Base-by-base conservation (phyloP, 2,888 invertebrate genomes). In the Drosophila recens region DNA sequence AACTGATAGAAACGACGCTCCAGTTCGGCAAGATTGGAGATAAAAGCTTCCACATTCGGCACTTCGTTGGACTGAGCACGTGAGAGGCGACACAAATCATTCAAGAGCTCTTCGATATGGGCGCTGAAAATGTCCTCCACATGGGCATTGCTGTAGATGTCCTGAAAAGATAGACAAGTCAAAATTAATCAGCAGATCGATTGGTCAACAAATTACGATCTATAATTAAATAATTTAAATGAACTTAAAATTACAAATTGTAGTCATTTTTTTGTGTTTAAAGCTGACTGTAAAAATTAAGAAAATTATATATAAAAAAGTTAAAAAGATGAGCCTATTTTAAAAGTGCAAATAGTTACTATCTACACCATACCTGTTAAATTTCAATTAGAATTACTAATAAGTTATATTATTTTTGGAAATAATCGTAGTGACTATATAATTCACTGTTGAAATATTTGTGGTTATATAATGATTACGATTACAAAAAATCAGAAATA, bases 1-100 rank as follows among this genome's bases (percentile, higher is more conserved):
- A 83, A 92, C 30, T 92, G 92, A 67, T 90, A 92, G 64, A 90
- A 90, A 0, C 87, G 86, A 20, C 78, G 73, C 70, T 92, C 92
- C 11, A 92, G 61, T 5, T 85, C 73, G 11, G 87, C 76, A 2
- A 92, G 66, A 36, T 90, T 82, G 3, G 68, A 71, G 1, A 91
- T 64, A 0, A 92, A 49, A 0, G 27, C 58, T 4, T 57, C 53
- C 0, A 81, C 27, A 23, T 72, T 61, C 4, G 88, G 84, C 17
- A 74, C 23, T 10, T 80, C 81, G 38, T 80, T 71, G 6, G 82
- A 81, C 6, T 82, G 79, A 11, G 87, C 77, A 2, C 91, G 88
- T 0, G 92, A 90, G 11, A 92, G 69, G 3, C 87, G 89, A 46
- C 89, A 89, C 1, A 92, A 68, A 9, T 89, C 89, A 1, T 64